Conservation (phyloP, 2,888 invertebrate species). For the Helicoverpa assulta region DNA sequence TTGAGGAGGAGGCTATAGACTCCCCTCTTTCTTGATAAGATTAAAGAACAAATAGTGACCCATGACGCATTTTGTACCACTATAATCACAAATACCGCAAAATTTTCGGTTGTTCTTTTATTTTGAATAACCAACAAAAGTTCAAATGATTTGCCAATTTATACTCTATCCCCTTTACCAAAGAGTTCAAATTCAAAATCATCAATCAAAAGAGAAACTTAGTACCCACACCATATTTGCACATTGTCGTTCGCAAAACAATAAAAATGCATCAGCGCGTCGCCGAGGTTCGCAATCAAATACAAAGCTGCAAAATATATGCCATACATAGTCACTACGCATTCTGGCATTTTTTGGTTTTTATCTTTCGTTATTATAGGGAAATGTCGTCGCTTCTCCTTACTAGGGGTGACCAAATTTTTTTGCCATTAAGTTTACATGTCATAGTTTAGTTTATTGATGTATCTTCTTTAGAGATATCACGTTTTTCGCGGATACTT, state of each 20-base stretch:
- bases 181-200: slow-evolving; percentile 17
- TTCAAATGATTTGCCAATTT: background rate
- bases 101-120: too few species aligned
- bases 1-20: too few species aligned
- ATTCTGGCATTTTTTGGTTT: slow-evolving; percentile 54
- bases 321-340: slow-evolving; percentile 75
- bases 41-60: too few species aligned
- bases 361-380: slow-evolving; percentile 44
- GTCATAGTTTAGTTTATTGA: too few species aligned
- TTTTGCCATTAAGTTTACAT: background rate
- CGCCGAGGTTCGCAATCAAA: slow-evolving; percentile 74
- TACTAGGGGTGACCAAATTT: background rate
- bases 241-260: slow-evolving; percentile 80
- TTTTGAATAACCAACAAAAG: too few species aligned
- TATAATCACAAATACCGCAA: too few species aligned
- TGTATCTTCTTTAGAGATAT: too few species aligned
- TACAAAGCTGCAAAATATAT: slow-evolving; percentile 88
- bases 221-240: slow-evolving; percentile 49
- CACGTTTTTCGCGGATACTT: too few species aligned
- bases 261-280: slow-evolving; percentile 84
- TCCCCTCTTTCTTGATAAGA: too few species aligned
- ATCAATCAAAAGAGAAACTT: slow-evolving; percentile 34
- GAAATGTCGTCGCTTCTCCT: slow-evolving; percentile 9
- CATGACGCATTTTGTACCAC: too few species aligned
- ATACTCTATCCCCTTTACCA: background rate